These are phyloP conservation scores for Enteromius trimaculatus DNA, from an alignment of 2,797 vertebrate genomes.

Conservation along the genomic window DNA sequence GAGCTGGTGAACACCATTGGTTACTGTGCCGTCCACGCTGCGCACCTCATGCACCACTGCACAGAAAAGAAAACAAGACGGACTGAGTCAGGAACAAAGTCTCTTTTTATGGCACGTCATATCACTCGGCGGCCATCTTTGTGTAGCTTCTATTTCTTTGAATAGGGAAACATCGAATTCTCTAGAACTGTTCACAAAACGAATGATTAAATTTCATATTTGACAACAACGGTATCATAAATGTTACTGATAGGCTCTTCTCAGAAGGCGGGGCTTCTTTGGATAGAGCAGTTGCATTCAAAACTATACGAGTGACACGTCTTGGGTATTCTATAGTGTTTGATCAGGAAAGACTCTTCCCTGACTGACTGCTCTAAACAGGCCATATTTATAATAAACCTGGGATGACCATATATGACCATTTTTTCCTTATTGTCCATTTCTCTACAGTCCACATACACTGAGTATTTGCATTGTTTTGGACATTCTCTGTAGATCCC, in stretches of 20 bases:
- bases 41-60: conserved; percentile 91
- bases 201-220: no score
- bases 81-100: neutral
- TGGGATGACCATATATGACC: neutral
- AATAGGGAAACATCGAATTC: no score
- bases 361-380: neutral
- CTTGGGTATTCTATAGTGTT: no score
- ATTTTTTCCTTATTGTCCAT: neutral
- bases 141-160: no score
- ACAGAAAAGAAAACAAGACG: conserved; percentile 25
- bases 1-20: conserved; percentile 84
- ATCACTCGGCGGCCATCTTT: no score
- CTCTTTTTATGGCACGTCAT: no score
- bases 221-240: no score
- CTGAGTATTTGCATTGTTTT: neutral
- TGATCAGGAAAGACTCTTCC: neutral
- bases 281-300: no score
- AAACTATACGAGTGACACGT: no score
- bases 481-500: neutral
- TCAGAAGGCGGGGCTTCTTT: no score
- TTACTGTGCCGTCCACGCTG: conserved; percentile 74
- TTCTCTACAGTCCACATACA: neutral
- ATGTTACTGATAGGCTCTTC: no score
- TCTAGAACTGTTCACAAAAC: no score
- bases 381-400: neutral